phyloP scores from a whole-genome alignment of 2,113 vertebrate species.

The Crotalus viridis region DNA sequence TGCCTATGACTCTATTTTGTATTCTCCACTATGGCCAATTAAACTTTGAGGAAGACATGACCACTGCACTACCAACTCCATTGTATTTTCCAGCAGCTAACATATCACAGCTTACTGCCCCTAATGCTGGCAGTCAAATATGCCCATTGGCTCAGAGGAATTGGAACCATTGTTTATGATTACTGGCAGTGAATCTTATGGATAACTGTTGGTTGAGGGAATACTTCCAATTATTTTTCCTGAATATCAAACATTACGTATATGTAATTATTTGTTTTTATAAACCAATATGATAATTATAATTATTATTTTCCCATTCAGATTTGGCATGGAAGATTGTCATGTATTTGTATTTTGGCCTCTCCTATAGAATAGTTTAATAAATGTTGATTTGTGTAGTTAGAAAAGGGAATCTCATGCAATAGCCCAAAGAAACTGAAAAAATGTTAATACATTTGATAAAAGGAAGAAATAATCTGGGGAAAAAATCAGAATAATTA shows the following conservation, averaged over 20 bases:
- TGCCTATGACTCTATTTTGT: neutral
- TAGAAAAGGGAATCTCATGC: constrained; percentile 15
- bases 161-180: neutral
- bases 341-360: constrained; percentile 23
- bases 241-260: neutral
- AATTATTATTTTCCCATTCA: neutral
- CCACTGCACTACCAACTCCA: neutral
- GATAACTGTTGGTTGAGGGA: neutral
- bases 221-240: neutral
- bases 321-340: neutral
- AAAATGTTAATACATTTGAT: neutral
- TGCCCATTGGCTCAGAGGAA: neutral
- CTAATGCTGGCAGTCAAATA: neutral
- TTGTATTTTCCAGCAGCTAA: neutral
- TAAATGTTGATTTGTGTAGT: neutral
- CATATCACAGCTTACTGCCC: no score
- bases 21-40: neutral
- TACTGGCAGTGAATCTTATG: neutral
- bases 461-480: constrained; percentile 16
- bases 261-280: neutral
- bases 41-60: neutral
- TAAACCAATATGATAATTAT: neutral
- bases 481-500: constrained; percentile 11
- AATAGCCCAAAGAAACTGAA: constrained; percentile 24
- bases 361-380: neutral